Evolutionary conservation across 2,113 vertebrate genomes (phyloP).

Genomic region (Platysternon megacephalum): DNA sequence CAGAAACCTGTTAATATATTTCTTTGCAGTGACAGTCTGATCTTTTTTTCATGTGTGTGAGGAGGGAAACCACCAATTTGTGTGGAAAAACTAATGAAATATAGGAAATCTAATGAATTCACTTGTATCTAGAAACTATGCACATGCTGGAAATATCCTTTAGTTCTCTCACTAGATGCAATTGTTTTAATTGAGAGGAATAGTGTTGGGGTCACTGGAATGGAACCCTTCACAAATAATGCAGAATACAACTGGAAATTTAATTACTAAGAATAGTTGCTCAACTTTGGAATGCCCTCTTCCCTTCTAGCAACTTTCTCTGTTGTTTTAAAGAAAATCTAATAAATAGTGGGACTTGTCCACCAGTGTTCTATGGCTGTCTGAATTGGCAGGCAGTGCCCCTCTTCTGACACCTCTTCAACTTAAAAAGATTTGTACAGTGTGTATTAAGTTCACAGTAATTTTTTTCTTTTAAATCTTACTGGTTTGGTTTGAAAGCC

Average conservation of each 20-base stretch:
- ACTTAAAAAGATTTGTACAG: background rate
- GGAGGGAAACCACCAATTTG: background rate
- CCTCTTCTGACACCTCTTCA: background rate
- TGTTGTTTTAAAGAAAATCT: background rate
- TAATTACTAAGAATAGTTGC: background rate
- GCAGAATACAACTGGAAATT: background rate
- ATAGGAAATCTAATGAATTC: no score
- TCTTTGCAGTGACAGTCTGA: background rate
- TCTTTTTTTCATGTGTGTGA: background rate
- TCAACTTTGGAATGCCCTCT: fast-evolving
- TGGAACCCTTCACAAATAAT: background rate
- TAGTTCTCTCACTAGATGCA: background rate
- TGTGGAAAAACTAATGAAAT: background rate
- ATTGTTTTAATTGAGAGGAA: background rate
- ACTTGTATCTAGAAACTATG: background rate
- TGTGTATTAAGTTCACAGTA: background rate
- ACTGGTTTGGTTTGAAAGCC: background rate
- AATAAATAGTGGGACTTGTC: background rate
- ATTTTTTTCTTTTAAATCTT: background rate
- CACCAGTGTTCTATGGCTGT: background rate
- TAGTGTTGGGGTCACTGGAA: fast-evolving
- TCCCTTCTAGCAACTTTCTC: background rate
- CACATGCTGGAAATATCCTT: background rate
- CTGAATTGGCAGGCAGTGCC: background rate
- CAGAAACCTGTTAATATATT: background rate